These are phyloP conservation scores for Listrodromus nycthemerus DNA, from an alignment of 2,888 invertebrate species.

Conservation along the genomic window DNA sequence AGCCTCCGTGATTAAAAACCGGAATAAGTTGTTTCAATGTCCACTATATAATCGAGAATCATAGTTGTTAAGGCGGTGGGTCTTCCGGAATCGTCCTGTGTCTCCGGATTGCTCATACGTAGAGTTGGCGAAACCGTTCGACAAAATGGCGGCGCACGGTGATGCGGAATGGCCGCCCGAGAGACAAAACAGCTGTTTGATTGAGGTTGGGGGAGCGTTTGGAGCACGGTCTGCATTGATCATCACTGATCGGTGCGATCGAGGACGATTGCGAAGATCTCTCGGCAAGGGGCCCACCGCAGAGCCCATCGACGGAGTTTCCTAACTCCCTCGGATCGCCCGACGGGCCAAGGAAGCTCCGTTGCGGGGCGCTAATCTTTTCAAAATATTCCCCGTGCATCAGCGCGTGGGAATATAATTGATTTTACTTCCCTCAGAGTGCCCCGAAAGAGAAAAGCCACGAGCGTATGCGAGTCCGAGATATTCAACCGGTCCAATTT, in stretches of 20 bases:
- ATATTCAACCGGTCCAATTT: slow-evolving; percentile 70
- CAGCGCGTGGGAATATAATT: slow-evolving; percentile 80
- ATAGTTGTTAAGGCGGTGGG: slow-evolving; percentile 83
- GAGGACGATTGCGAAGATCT: slow-evolving; percentile 47
- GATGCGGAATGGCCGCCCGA: slow-evolving; percentile 45
- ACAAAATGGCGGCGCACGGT: slow-evolving; percentile 43
- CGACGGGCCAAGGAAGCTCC: slow-evolving; percentile 65
- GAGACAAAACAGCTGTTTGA: neutral
- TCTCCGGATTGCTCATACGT: neutral
- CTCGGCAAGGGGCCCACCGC: slow-evolving; percentile 75
- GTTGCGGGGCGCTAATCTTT: slow-evolving; percentile 79
- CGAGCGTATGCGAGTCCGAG: slow-evolving; percentile 82
- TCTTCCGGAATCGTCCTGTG: slow-evolving; percentile 57
- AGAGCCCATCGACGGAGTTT: slow-evolving; percentile 73
- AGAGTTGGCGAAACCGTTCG: neutral
- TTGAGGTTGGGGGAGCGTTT: slow-evolving; percentile 8
- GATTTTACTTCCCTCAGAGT: slow-evolving; percentile 75
- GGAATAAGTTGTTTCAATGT: slow-evolving; percentile 85
- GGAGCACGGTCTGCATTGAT: neutral
- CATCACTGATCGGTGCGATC: slow-evolving; percentile 55
- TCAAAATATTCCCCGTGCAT: slow-evolving; percentile 82
- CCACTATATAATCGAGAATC: slow-evolving; percentile 84
- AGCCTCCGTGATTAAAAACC: slow-evolving; percentile 85
- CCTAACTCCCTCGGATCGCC: slow-evolving; percentile 27
- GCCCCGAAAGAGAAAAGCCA: slow-evolving; percentile 70